Evolutionary conservation across 2,113 vertebrate species (phyloP).

Genomic region (Sardina pilchardus): DNA sequence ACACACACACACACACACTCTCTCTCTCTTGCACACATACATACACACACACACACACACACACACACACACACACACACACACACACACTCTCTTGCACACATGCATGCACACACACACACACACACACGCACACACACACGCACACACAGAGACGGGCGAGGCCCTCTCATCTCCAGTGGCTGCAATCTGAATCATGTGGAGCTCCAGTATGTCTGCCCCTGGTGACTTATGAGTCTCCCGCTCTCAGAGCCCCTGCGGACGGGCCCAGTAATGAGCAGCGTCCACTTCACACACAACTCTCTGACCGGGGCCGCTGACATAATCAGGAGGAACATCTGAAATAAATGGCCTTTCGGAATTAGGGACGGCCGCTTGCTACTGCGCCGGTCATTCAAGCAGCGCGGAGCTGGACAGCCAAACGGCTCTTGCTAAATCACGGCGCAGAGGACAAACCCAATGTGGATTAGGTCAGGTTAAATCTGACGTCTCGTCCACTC

Average conservation of each 20-base stretch:
- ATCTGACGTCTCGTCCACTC: not conserved
- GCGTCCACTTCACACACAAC: not conserved
- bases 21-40: no score
- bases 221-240: not conserved
- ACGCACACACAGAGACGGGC: constrained; percentile 34
- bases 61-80: constrained; percentile 30
- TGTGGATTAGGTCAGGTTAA: not conserved
- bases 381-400: not conserved
- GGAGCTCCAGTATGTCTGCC: constrained; percentile 5
- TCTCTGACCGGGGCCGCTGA: not conserved
- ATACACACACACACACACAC: not conserved
- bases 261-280: not conserved
- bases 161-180: constrained; percentile 7
- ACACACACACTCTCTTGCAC: not conserved
- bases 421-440: not conserved
- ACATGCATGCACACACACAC: not conserved
- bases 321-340: constrained; percentile 13
- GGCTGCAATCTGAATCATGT: not conserved
- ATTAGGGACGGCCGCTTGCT: not conserved
- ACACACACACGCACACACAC: not conserved
- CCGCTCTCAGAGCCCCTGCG: not conserved
- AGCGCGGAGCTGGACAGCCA: not conserved
- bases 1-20: not conserved
- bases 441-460: not conserved
- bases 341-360: not conserved